Percentiles rank a stretch among this genome's conserved stretches.
phyloP scores from a whole-genome alignment of 2,888 invertebrate species.

The Zonitis immaculata region DNA sequence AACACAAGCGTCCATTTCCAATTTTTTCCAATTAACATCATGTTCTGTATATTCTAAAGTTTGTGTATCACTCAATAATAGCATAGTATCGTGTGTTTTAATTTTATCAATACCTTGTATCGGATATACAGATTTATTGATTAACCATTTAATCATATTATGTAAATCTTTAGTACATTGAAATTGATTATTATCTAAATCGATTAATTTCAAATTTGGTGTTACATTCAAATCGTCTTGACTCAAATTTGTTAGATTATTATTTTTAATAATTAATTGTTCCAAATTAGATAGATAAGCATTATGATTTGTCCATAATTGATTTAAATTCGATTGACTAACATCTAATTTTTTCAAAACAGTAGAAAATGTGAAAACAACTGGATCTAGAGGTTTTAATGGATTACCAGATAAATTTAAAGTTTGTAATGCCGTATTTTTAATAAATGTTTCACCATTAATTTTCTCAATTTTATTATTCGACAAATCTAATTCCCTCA shows the following conservation, averaged over 20 bases:
- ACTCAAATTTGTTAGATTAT: conserved; percentile 55
- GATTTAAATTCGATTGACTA: conserved; percentile 63
- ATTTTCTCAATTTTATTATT: conserved; percentile 62
- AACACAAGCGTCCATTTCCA: conserved; percentile 6
- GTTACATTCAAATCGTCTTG: conserved; percentile 57
- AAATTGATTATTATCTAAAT: conserved; percentile 62
- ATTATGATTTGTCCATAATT: conserved; percentile 55
- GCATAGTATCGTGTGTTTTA: conserved; percentile 25
- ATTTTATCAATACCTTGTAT: conserved; percentile 37
- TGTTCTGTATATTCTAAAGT: conserved; percentile 12
- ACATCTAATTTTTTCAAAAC: conserved; percentile 64
- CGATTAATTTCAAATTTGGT: conserved; percentile 56
- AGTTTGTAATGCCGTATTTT: conserved; percentile 61
- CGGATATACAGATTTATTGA: conserved; percentile 55
- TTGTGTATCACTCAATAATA: conserved; percentile 2
- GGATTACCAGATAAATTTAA: conserved; percentile 71
- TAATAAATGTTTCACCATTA: conserved; percentile 60
- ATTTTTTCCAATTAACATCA: conserved; percentile 12
- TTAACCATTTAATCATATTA: conserved; percentile 62
- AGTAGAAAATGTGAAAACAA: conserved; percentile 60
- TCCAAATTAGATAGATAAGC: conserved; percentile 39
- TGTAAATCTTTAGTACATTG: conserved; percentile 65
- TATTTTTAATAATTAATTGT: conserved; percentile 55
- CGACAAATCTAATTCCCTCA: conserved; percentile 68
- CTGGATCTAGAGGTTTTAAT: conserved; percentile 58